phyloP scores from a whole-genome alignment of 2,113 vertebrate species.

The Xyliphius kryptos region DNA sequence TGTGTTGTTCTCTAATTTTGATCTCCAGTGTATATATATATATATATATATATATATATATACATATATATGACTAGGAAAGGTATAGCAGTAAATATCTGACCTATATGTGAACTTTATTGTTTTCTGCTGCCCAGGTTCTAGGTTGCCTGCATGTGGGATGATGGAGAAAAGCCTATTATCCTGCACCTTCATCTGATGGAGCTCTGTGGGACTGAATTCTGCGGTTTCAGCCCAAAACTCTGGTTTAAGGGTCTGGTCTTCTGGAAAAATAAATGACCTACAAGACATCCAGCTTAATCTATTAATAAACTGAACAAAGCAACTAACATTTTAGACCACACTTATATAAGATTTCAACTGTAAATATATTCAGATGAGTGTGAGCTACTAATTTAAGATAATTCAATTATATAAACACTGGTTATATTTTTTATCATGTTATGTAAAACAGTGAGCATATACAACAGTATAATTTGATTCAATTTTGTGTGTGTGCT shows the following conservation, averaged over 20 bases:
- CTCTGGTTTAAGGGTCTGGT: conserved; percentile 80
- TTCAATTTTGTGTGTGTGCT: no score
- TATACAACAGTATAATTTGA: no score
- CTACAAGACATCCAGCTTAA: conserved; percentile 47
- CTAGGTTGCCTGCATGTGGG: conserved; percentile 74
- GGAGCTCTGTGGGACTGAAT: conserved; percentile 66
- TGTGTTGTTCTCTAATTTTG: no score
- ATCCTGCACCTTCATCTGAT: conserved; percentile 78
- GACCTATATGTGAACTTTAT: conserved; percentile 82
- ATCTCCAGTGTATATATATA: no score
- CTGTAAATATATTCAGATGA: no score
- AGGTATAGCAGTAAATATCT: not conserved
- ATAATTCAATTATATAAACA: no score
- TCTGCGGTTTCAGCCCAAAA: conserved; percentile 74
- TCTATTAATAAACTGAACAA: not conserved
- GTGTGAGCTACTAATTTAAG: no score
- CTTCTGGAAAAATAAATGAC: conserved; percentile 83
- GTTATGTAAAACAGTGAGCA: no score
- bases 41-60: no score
- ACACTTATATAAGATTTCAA: no score
- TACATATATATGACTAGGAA: no score
- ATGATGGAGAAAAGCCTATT: conserved; percentile 73
- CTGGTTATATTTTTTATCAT: no score
- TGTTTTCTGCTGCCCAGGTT: conserved; percentile 70
- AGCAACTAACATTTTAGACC: not conserved